These are phyloP conservation scores for Glossophaga mutica DNA, from an alignment of 2,797 vertebrate genomes.

Conservation along the genomic window DNA sequence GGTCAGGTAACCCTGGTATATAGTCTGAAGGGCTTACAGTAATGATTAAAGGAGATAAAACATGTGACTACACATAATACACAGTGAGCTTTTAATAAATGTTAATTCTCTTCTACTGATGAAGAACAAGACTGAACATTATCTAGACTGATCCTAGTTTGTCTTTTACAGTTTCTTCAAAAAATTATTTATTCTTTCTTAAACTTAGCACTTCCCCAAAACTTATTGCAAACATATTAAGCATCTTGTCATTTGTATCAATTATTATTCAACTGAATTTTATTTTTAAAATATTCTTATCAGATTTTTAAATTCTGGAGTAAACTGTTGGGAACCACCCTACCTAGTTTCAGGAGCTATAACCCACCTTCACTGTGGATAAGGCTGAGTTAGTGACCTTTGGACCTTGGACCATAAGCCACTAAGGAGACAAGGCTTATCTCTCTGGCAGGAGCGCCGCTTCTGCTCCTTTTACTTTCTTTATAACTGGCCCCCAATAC, in stretches of 20 bases:
- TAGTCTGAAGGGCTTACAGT: not conserved
- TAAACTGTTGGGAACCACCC: not conserved
- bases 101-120: not conserved
- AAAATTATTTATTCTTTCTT: not conserved
- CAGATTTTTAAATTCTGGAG: constrained; percentile 3
- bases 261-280: constrained; percentile 43
- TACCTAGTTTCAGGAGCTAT: no score
- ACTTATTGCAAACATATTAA: not conserved
- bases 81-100: not conserved
- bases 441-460: no score
- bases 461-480: no score
- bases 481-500: no score
- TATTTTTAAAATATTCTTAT: constrained; percentile 52
- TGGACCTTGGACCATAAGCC: no score
- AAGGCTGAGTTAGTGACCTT: no score
- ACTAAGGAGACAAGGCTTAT: no score
- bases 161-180: not conserved
- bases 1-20: not conserved
- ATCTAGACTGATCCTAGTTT: not conserved
- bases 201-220: not conserved
- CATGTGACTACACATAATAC: not conserved
- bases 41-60: not conserved
- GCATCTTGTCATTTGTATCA: constrained; percentile 4
- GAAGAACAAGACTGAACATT: not conserved
- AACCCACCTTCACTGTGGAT: no score